Evolutionary conservation across 2,797 vertebrate genomes (phyloP), one percentile per base, ranked within the genome.

Genomic region (Cyclura pinguis): DNA sequence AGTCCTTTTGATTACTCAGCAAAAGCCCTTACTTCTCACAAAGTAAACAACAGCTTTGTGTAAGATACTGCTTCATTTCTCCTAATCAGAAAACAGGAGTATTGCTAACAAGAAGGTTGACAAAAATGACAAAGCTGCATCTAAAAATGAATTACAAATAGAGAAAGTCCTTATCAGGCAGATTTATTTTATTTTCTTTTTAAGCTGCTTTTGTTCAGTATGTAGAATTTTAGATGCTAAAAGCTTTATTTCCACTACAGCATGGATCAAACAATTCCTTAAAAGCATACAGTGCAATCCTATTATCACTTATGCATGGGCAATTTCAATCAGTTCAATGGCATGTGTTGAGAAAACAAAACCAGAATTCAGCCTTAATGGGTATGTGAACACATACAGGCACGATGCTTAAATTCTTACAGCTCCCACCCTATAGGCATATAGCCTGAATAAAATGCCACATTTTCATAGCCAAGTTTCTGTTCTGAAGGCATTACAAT

Each of bases 401-500:
- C 24, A 57, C 13, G 16, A 20, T 78, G n/a, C 50, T 84, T 69
- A 83, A 29, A 77, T 77, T 83, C 47, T 89, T 69, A 87, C 18
- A 87, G 14, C 42, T 38, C 16, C 13, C 1, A 52, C n/a, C 59
- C 83, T 20, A 83, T 24, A 13, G 57, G 27, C 5, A 27, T 50
- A 50, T 67, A 67, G 18, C 22, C 12, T 55, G 38, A 78, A 67
- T 83, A 84, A 90, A 84, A 88, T 47, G 59, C 50, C 47, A 69
- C 62, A 87, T 84, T 91, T 87, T 67, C 59, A 92, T 91, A 93
- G 8, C 5, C 7, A 52, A 74, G 38, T 93, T 91, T 92, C 94
- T 88, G 89, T 95, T 90, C 86, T 80, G 67, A 89, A 62, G 73
- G 9, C 69, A 89, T 69, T 83, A 93, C 20, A 86, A 22, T 73